Evolutionary conservation across 2,113 vertebrate genomes (phyloP).

Genomic region (Nicator chloris): DNA sequence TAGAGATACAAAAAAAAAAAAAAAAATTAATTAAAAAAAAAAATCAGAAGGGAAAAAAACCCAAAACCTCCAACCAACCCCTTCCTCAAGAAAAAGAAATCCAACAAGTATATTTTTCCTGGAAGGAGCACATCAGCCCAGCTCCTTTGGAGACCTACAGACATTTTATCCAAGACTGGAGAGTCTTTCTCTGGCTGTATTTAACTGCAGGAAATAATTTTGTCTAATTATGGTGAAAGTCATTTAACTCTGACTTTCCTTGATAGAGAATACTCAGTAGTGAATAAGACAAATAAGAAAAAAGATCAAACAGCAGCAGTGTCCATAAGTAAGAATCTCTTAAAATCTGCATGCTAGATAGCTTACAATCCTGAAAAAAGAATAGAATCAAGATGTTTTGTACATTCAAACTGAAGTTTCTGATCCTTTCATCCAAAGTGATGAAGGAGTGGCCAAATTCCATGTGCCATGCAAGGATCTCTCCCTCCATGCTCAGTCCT

Average conservation of each 20-base stretch:
- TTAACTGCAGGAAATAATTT: neutral
- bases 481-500: neutral
- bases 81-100: neutral
- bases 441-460: neutral
- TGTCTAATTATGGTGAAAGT: neutral
- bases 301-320: neutral
- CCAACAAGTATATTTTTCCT: neutral
- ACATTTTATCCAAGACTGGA: neutral
- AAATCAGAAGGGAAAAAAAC: fast-evolving
- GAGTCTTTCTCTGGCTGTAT: neutral
- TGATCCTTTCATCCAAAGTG: neutral
- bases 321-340: neutral
- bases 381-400: neutral
- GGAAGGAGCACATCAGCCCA: neutral
- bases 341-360: neutral
- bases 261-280: neutral
- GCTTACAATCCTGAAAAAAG: neutral
- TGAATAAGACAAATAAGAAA: neutral
- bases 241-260: neutral
- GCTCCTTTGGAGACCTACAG: neutral
- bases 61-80: too few relatives aligned
- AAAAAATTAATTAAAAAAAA: neutral
- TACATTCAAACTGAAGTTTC: neutral
- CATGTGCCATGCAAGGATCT: neutral
- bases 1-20: neutral